Conservation (phyloP, 1,140 invertebrate genomes). For the Phymastichus coffea region DNA sequence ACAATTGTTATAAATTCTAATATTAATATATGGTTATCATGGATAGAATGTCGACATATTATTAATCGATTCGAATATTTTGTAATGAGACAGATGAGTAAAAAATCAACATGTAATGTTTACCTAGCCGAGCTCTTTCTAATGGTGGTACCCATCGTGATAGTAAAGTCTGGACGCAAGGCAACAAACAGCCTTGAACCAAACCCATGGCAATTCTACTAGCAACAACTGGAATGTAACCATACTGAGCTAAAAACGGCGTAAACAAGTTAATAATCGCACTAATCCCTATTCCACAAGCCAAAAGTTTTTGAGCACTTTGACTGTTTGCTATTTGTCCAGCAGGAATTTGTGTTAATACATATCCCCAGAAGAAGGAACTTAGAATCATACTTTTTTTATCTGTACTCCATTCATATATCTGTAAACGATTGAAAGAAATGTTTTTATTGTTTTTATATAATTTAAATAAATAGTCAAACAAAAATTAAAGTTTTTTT, state of each 20-base stretch:
- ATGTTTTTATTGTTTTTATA: background rate
- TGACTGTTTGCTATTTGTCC: slow-evolving; percentile 52
- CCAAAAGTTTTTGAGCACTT: slow-evolving; percentile 55
- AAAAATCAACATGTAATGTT: background rate
- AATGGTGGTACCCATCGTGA: slow-evolving; percentile 75
- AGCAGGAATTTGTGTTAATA: slow-evolving; percentile 60
- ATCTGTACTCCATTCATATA: slow-evolving; percentile 58
- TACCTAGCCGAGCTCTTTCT: slow-evolving; percentile 61
- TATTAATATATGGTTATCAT: background rate
- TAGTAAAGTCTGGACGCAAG: slow-evolving; percentile 74
- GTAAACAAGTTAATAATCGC: slow-evolving; percentile 55
- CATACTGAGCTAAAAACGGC: slow-evolving; percentile 52
- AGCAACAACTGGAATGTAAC: slow-evolving; percentile 63
- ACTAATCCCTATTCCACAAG: slow-evolving; percentile 44
- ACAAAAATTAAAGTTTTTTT: too few species aligned
- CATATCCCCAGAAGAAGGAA: slow-evolving; percentile 59
- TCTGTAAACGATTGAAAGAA: slow-evolving; percentile 29
- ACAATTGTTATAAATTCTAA: background rate
- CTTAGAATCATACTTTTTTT: slow-evolving; percentile 61
- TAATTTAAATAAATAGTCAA: too few species aligned
- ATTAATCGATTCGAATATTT: too few species aligned
- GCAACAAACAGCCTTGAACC: slow-evolving; percentile 75
- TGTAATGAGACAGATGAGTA: background rate
- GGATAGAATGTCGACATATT: too few species aligned
- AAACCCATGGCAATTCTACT: slow-evolving; percentile 74